phyloP scores from a whole-genome alignment of 2,113 vertebrate species.

The Gymnobelideus leadbeateri region DNA sequence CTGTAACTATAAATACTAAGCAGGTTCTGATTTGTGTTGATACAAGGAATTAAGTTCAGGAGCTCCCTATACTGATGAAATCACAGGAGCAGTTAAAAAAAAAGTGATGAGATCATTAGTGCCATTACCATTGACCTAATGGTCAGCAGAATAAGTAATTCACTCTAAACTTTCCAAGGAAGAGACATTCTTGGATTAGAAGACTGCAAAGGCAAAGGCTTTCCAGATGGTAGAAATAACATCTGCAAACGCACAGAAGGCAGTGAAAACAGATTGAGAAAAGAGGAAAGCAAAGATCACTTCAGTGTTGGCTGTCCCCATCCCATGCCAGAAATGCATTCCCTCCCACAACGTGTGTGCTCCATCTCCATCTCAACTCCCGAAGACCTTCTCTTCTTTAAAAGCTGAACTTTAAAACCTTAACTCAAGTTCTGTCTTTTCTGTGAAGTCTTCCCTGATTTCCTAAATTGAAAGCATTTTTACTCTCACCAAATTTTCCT shows the following conservation, averaged over 20 bases:
- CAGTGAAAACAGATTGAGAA: not conserved
- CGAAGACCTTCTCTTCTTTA: not conserved
- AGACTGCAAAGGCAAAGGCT: not conserved
- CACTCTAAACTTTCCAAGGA: not conserved
- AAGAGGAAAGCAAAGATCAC: not conserved
- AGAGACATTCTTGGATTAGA: not conserved
- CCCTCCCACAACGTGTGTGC: not conserved
- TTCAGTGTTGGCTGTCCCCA: not conserved
- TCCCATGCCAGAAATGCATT: not conserved
- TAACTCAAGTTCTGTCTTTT: not conserved
- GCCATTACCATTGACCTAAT: not conserved
- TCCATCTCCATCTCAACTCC: not conserved
- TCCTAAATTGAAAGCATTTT: not conserved
- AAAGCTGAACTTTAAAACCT: not conserved
- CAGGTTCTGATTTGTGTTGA: not conserved
- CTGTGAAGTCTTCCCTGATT: not conserved
- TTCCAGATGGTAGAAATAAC: not conserved
- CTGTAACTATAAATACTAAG: not conserved
- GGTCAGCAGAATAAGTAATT: not conserved
- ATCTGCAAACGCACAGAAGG: not conserved
- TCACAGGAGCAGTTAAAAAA: not conserved
- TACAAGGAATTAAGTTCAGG: not conserved
- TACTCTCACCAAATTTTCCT: not conserved
- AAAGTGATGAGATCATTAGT: not conserved
- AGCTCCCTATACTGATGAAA: not conserved